These are phyloP conservation scores for Cetoscarus ocellatus DNA, from an alignment of 2,797 vertebrate species.

Conservation along the genomic window DNA sequence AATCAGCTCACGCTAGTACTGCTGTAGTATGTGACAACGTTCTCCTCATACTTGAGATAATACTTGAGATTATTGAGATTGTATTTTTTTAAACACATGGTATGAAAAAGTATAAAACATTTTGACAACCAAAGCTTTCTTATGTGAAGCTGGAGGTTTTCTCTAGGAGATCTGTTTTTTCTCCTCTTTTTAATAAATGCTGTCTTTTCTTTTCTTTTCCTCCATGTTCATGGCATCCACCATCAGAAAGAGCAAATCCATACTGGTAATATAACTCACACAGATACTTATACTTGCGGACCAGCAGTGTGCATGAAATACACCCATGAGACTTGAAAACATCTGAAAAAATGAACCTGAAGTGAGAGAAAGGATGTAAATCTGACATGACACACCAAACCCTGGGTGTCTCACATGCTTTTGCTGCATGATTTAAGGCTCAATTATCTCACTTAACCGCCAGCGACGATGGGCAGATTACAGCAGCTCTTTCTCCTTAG, in stretches of 20 bases:
- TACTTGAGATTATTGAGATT: too few relatives aligned
- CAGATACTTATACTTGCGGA: neutral
- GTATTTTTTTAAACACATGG: too few relatives aligned
- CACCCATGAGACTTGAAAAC: neutral
- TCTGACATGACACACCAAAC: slow-evolving; percentile 44
- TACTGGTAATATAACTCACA: slow-evolving; percentile 2
- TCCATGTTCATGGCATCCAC: neutral
- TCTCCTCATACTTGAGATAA: too few relatives aligned
- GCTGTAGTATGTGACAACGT: too few relatives aligned
- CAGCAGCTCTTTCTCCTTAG: slow-evolving; percentile 34
- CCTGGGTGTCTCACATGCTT: slow-evolving; percentile 4
- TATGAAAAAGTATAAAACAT: too few relatives aligned
- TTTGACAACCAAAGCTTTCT: too few relatives aligned
- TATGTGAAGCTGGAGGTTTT: neutral
- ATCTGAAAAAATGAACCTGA: slow-evolving; percentile 22
- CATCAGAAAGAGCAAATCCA: neutral
- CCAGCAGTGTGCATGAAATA: slow-evolving; percentile 8
- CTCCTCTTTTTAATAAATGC: neutral
- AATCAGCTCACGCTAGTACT: too few relatives aligned
- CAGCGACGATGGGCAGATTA: slow-evolving; percentile 34
- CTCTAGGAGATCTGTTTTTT: neutral
- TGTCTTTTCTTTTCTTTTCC: neutral
- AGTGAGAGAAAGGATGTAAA: slow-evolving; percentile 27
- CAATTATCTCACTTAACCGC: slow-evolving; percentile 44
- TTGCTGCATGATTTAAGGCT: slow-evolving; percentile 36